Base-by-base conservation (phyloP, 2,797 vertebrate species). In the Neosilurus hyrtlii region DNA sequence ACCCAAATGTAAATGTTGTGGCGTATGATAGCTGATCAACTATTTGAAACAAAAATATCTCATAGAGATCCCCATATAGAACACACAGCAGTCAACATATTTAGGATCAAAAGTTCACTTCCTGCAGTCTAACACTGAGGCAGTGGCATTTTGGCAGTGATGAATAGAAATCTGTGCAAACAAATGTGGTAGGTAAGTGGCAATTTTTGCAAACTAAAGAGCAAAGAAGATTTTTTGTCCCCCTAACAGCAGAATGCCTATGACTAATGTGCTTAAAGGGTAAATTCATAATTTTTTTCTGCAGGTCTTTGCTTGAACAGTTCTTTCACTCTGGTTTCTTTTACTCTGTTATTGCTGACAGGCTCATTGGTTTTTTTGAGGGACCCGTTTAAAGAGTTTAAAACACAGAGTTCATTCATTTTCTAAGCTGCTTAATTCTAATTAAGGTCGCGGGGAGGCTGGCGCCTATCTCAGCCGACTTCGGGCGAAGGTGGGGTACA, bases 61-160 rank as follows among this genome's bases (percentile, higher is more conserved):
- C n/a, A 56, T 26, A 51, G 22, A 22, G 66, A 43, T 5, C 43
- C 8, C 4, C 8, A 43, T 43, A 54, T 37, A 86, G 18, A 73
- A 24, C 79, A 49, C 35, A 59, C 24, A 61, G 59, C 43, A 66
- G n/a, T 57, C 49, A 54, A 67, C 35, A 65, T 59, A 35, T 67
- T 84, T 67, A 74, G 35, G n/a, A 59, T 72, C 76, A 66, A 80
- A 80, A 84, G 68, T 30, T 79, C 74, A 84, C 20, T 1, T 57
- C 67, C 37, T 51, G 65, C 75, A 83, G 65, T 51, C 56, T 62
- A 61, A 78, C 59, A 61, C 26, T 54, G 26, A 62, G 30, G 9
- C 68, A 18, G 30, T 80, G 83, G 77, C 77, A 80, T 73, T 74
- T 84, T 66, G 61, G 68, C 24, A 51, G 30, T 22, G 11, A 57